phyloP scores from a whole-genome alignment of 2,888 invertebrate species.

The Cyaniris semiargus region DNA sequence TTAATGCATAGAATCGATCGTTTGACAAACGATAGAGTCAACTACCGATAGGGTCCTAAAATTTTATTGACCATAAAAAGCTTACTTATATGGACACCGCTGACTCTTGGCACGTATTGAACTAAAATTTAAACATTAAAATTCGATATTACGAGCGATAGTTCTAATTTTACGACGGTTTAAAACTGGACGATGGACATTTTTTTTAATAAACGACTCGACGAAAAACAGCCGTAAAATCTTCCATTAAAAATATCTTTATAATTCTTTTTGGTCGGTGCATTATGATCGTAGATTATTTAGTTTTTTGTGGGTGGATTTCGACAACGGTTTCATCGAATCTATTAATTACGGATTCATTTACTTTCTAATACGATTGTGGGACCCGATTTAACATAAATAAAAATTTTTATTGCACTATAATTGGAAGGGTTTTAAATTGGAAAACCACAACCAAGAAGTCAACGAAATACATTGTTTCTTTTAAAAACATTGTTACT shows the following conservation, averaged over 20 bases:
- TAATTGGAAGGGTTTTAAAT: constrained; percentile 2
- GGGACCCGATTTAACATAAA: constrained; percentile 24
- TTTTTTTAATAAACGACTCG: constrained; percentile 50
- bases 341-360: constrained; percentile 28
- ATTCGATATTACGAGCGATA: constrained; percentile 76
- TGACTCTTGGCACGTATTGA: constrained; percentile 59
- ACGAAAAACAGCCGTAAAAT: constrained; percentile 46
- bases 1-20: constrained; percentile 55
- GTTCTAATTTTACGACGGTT: constrained; percentile 72
- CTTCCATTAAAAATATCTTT: constrained; percentile 32
- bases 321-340: constrained; percentile 28
- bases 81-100: constrained; percentile 67
- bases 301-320: constrained; percentile 27
- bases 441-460: neutral
- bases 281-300: constrained; percentile 30
- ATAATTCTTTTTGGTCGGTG: constrained; percentile 32
- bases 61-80: constrained; percentile 75
- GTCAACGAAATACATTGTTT: neutral
- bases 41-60: constrained; percentile 66
- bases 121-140: constrained; percentile 66
- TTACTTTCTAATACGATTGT: constrained; percentile 29
- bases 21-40: constrained; percentile 56
- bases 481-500: neutral
- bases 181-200: constrained; percentile 63
- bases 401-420: neutral